Conservation (phyloP, 2,113 vertebrate genomes). For the Pangasianodon hypophthalmus region DNA sequence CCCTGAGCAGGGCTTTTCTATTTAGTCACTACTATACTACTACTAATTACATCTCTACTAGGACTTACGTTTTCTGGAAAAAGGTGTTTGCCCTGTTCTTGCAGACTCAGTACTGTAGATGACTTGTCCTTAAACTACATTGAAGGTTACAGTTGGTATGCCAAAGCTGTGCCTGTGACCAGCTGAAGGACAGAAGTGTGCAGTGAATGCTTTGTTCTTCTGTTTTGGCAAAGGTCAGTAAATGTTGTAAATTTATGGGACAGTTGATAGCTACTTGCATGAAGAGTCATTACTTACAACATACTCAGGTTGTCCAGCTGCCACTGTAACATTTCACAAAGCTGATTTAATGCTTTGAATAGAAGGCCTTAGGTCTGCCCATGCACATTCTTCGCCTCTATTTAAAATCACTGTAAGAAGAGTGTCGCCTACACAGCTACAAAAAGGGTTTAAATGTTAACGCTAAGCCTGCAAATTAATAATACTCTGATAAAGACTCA, state of each 20-base stretch:
- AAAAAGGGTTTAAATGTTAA: background rate
- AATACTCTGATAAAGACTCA: background rate
- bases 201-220: conserved; percentile 37
- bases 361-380: background rate
- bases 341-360: conserved; percentile 18
- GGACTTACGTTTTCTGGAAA: background rate
- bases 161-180: conserved; percentile 16
- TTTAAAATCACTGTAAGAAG: conserved; percentile 3
- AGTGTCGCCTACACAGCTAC: background rate
- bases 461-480: background rate
- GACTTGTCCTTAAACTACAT: conserved; percentile 1
- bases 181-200: conserved; percentile 23
- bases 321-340: conserved; percentile 34
- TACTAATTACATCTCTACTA: background rate
- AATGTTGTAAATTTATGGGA: conserved; percentile 29
- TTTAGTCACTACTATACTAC: background rate
- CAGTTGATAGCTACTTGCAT: conserved; percentile 36
- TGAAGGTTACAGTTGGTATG: conserved; percentile 27
- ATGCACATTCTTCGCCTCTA: background rate
- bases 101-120: background rate
- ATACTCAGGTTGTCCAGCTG: conserved; percentile 36
- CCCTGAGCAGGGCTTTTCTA: background rate
- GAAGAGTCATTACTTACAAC: background rate
- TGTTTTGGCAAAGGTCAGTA: conserved; percentile 34
- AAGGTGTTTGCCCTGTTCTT: conserved; percentile 8